Conservation (phyloP, 1,140 invertebrate genomes). For the Leptonema lineaticorne region DNA sequence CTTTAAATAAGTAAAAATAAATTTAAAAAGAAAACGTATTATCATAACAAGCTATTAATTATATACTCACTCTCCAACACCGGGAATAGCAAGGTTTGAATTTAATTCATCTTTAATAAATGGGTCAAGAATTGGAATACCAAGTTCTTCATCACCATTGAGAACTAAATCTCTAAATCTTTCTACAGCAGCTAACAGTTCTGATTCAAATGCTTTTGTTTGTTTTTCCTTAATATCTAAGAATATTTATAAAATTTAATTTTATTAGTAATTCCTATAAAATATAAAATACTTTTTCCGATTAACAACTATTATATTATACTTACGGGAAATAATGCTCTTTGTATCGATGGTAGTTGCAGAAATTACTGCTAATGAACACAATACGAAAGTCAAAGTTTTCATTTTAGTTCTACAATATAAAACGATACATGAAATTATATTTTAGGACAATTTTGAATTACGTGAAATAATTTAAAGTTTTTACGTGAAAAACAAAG, state of each 20-base stretch:
- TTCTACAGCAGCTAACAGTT: conserved; percentile 17
- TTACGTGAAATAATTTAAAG: too few relatives aligned
- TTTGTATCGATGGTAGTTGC: too few relatives aligned
- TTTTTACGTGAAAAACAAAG: too few relatives aligned
- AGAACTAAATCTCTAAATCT: conserved; percentile 22
- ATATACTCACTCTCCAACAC: not conserved
- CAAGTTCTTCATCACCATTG: conserved; percentile 16
- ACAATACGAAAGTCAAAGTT: not conserved
- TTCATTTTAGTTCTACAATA: not conserved
- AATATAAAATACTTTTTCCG: too few relatives aligned
- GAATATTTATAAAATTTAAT: not conserved
- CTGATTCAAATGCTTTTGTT: conserved; percentile 6
- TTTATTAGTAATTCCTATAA: too few relatives aligned
- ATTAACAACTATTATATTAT: too few relatives aligned
- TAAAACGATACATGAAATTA: too few relatives aligned
- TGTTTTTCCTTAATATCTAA: not conserved
- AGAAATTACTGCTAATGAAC: not conserved
- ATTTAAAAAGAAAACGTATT: not conserved
- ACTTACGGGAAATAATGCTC: not conserved
- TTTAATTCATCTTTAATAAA: not conserved
- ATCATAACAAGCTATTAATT: not conserved
- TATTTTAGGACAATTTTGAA: too few relatives aligned
- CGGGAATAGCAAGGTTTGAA: not conserved
- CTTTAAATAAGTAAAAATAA: conserved; percentile 1
- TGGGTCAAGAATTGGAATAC: conserved; percentile 33